Percentiles rank a stretch among this genome's conserved stretches.
These are phyloP conservation scores for Lapara coniferarum DNA, from an alignment of 2,888 invertebrate genomes.

Conservation along the genomic window DNA sequence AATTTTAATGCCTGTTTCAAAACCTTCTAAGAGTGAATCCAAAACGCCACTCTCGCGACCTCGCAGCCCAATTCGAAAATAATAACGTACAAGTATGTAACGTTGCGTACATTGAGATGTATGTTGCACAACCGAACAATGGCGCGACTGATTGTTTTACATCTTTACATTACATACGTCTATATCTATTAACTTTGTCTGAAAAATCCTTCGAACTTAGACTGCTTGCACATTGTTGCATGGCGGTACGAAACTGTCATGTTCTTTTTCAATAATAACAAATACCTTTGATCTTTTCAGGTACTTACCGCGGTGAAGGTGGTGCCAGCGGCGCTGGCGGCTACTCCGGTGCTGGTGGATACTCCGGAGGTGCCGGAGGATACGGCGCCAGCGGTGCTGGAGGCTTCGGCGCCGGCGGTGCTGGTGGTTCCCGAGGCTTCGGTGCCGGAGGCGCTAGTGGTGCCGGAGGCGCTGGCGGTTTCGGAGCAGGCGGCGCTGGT, in stretches of 20 bases:
- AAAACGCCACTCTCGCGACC: slow-evolving; percentile 10
- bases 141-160: slow-evolving; percentile 4
- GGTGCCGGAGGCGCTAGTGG: slow-evolving; percentile 40
- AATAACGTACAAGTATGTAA: slow-evolving; percentile 11
- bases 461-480: slow-evolving; percentile 41
- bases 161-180: not conserved
- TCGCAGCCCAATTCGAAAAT: slow-evolving; percentile 9
- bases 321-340: slow-evolving; percentile 45
- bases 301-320: slow-evolving; percentile 76
- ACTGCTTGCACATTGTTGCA: no score
- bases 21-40: not conserved
- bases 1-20: no score
- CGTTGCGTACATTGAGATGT: slow-evolving; percentile 6
- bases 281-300: slow-evolving; percentile 46
- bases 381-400: slow-evolving; percentile 35
- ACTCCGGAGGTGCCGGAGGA: slow-evolving; percentile 36
- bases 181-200: not conserved
- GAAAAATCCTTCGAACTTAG: no score
- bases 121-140: slow-evolving; percentile 12
- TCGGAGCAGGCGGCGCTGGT: slow-evolving; percentile 38
- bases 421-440: slow-evolving; percentile 44
- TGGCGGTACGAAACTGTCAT: no score
- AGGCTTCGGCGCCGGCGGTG: slow-evolving; percentile 29
- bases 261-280: no score
- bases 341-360: slow-evolving; percentile 41